These are phyloP conservation scores for Epizoanthus ramosus DNA, from an alignment of 92 coral and sea anemone genomes.

Conservation along the genomic window DNA sequence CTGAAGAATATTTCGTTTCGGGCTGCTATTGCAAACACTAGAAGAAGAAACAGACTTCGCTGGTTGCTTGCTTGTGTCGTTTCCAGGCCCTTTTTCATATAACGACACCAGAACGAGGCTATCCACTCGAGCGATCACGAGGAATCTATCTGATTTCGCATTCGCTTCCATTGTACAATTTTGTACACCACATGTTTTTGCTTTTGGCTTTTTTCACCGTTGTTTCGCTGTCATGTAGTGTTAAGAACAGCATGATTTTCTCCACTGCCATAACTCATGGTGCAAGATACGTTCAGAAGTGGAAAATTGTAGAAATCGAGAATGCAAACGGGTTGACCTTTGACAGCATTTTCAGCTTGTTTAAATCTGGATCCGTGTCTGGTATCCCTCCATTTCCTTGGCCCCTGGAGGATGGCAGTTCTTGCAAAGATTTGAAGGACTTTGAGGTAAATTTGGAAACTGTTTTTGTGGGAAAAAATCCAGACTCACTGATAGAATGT, in stretches of 20 bases:
- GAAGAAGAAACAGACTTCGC: slow-evolving; percentile 17
- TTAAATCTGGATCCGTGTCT: slow-evolving; percentile 18
- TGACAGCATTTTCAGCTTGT: slow-evolving; percentile 11
- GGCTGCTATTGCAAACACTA: not conserved
- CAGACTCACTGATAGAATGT: slow-evolving; percentile 19
- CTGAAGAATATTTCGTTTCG: slow-evolving; percentile 16
- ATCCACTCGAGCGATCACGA: slow-evolving; percentile 4
- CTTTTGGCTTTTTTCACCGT: slow-evolving; percentile 21
- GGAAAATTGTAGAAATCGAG: slow-evolving; percentile 33
- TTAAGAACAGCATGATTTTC: no score
- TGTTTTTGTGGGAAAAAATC: slow-evolving; percentile 26
- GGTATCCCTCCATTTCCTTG: no score
- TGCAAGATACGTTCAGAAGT: not conserved
- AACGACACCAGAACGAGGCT: slow-evolving; percentile 7
- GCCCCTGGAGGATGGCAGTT: slow-evolving; percentile 32
- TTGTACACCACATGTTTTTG: no score
- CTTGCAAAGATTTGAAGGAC: slow-evolving; percentile 29
- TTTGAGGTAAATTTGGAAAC: slow-evolving; percentile 12
- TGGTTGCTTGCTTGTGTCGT: slow-evolving; percentile 32
- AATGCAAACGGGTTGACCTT: slow-evolving; percentile 30
- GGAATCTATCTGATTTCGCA: slow-evolving; percentile 32
- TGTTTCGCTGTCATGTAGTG: slow-evolving; percentile 16
- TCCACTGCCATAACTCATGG: slow-evolving; percentile 11
- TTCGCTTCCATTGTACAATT: slow-evolving; percentile 5
- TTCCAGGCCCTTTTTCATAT: slow-evolving; percentile 14